Evolutionary conservation across 1,140 invertebrate species (phyloP).

Genomic region (Phymastichus coffea): DNA sequence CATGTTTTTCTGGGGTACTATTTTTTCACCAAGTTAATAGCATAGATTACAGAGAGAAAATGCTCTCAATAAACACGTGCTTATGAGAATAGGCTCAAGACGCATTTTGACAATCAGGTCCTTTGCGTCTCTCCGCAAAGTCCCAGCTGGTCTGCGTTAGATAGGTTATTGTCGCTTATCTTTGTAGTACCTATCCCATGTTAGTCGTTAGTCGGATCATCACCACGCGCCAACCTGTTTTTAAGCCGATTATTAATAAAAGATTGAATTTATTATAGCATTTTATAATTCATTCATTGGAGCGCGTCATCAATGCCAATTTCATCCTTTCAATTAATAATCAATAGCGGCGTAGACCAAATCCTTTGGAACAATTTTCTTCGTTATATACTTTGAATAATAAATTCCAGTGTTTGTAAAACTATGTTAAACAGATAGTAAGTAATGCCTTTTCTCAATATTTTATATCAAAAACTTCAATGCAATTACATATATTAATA

Average conservation of each 20-base stretch:
- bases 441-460: no score
- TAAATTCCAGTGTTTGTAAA: no score
- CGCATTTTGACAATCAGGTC: slow-evolving; percentile 26
- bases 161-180: slow-evolving; percentile 44
- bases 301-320: slow-evolving; percentile 23
- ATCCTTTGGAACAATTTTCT: neutral
- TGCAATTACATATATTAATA: no score
- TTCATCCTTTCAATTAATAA: slow-evolving; percentile 21
- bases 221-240: slow-evolving; percentile 52
- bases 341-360: neutral
- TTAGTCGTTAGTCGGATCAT: slow-evolving; percentile 54
- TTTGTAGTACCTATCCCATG: slow-evolving; percentile 49
- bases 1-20: slow-evolving; percentile 9
- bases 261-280: slow-evolving; percentile 29
- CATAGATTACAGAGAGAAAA: slow-evolving; percentile 33
- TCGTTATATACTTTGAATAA: no score
- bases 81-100: slow-evolving; percentile 28
- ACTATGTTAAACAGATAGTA: no score
- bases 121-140: slow-evolving; percentile 33
- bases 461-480: no score
- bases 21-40: no score
- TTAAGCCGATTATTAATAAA: slow-evolving; percentile 45
- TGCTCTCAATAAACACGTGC: slow-evolving; percentile 33
- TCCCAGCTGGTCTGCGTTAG: slow-evolving; percentile 41
- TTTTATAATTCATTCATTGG: slow-evolving; percentile 29